Evolutionary conservation across 30 jellyfish, hydroid and myxozoan species (phyloP).

Genomic region (Catostylus mosaicus): DNA sequence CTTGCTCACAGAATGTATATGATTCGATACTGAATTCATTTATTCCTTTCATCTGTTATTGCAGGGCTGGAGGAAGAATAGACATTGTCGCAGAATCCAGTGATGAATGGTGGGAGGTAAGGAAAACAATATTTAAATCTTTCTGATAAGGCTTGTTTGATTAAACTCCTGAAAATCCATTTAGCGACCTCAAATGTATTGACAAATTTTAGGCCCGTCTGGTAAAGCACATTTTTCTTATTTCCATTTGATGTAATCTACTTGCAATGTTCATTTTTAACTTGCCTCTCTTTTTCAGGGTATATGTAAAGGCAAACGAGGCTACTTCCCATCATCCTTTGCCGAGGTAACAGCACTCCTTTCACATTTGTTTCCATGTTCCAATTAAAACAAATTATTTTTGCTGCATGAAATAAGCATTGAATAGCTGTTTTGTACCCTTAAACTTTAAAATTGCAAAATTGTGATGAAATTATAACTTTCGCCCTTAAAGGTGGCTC

Average conservation of each 20-base stretch:
- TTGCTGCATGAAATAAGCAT: too few relatives aligned
- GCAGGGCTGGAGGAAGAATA: conserved; percentile 80
- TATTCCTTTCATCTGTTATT: background rate
- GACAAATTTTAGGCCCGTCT: background rate
- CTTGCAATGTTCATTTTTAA: background rate
- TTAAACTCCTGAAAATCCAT: background rate
- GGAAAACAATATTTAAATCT: background rate
- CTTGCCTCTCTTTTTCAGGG: conserved; percentile 36
- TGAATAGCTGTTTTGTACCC: too few relatives aligned
- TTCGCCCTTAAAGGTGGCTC: too few relatives aligned
- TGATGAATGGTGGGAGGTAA: conserved; percentile 96
- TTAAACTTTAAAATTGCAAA: too few relatives aligned
- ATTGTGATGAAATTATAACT: too few relatives aligned
- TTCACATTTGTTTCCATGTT: too few relatives aligned
- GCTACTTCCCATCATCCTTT: conserved; percentile 77
- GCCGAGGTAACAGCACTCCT: conserved; percentile 48
- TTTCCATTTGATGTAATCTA: too few relatives aligned
- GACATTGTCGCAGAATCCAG: conserved; percentile 56
- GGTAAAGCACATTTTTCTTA: too few relatives aligned
- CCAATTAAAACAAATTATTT: too few relatives aligned
- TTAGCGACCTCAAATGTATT: background rate
- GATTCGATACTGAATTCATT: too few relatives aligned
- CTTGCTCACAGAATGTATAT: too few relatives aligned
- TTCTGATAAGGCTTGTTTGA: background rate
- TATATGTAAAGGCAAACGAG: conserved; percentile 46